These are phyloP conservation scores for Pristionchus pacificus DNA, from an alignment of 1,140 invertebrate species.

Conservation along the genomic window DNA sequence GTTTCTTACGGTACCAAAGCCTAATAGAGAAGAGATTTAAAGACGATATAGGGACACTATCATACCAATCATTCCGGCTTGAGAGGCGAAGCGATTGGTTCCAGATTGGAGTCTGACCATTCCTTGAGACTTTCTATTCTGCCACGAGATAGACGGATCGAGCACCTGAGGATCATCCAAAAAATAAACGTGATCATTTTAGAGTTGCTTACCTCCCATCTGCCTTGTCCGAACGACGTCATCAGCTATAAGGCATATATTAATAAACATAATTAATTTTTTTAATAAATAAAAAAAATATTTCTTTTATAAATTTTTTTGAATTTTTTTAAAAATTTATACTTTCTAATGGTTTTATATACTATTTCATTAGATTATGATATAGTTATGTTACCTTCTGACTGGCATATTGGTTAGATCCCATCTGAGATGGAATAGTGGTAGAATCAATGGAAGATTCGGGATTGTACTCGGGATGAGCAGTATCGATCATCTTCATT, in stretches of 20 bases:
- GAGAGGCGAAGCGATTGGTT: constrained; percentile 46
- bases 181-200: no score
- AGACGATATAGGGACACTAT: constrained; percentile 49
- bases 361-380: no score
- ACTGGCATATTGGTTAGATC: constrained; percentile 57
- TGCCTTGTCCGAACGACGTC: constrained; percentile 56
- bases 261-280: no score
- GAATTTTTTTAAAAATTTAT: no score
- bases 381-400: constrained; percentile 58
- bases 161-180: constrained; percentile 40
- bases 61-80: constrained; percentile 44
- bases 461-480: constrained; percentile 48
- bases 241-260: no score
- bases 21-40: constrained; percentile 41
- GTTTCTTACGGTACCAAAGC: constrained; percentile 55
- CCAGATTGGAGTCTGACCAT: constrained; percentile 58
- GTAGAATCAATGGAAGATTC: constrained; percentile 49
- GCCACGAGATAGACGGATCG: constrained; percentile 56
- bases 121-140: constrained; percentile 57
- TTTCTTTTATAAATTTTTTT: no score
- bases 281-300: no score
- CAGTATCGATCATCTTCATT: constrained; percentile 47
- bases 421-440: constrained; percentile 56
- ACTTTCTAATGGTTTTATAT: no score
- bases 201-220: constrained; percentile 52